A percentile compares a stretch with the other conserved stretches of the same genome.
phyloP scores from a whole-genome alignment of 64 coral and sea anemone species.

The Trachythela sp. region DNA sequence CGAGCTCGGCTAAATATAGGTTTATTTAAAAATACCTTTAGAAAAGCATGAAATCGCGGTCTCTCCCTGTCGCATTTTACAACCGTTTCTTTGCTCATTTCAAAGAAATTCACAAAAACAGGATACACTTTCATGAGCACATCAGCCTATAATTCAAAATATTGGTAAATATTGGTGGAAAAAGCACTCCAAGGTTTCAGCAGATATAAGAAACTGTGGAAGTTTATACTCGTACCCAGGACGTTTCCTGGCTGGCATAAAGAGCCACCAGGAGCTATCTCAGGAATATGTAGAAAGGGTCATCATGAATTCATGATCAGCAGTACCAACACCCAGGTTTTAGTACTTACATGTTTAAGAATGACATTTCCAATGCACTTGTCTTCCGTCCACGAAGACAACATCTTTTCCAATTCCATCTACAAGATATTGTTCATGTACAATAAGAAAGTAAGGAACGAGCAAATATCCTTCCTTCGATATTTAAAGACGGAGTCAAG shows the following conservation, averaged over 20 bases:
- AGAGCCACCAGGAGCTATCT: too few species aligned
- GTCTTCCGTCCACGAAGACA: constrained; percentile 83
- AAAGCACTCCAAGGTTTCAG: too few species aligned
- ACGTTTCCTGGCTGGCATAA: too few species aligned
- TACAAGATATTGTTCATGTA: neutral
- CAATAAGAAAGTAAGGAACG: neutral
- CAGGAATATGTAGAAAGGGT: neutral
- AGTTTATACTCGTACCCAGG: too few species aligned
- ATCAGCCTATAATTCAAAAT: constrained; percentile 84
- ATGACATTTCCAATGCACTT: constrained; percentile 87
- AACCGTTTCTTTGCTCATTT: constrained; percentile 97
- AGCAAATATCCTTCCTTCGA: neutral
- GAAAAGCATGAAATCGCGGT: constrained; percentile 86
- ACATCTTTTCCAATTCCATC: constrained; percentile 67
- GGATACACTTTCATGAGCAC: constrained; percentile 92
- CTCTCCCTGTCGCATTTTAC: constrained; percentile 67
- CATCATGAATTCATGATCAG: neutral
- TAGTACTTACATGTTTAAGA: constrained; percentile 64
- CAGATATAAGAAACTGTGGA: too few species aligned
- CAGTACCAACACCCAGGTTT: neutral
- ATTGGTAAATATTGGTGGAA: neutral
- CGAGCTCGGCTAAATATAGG: neutral
- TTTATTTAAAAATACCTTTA: constrained; percentile 63
- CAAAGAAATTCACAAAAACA: constrained; percentile 96
- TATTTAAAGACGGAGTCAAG: too few species aligned